Evolutionary conservation across 2,797 vertebrate species (phyloP).

Genomic region (Danio aesculapii): DNA sequence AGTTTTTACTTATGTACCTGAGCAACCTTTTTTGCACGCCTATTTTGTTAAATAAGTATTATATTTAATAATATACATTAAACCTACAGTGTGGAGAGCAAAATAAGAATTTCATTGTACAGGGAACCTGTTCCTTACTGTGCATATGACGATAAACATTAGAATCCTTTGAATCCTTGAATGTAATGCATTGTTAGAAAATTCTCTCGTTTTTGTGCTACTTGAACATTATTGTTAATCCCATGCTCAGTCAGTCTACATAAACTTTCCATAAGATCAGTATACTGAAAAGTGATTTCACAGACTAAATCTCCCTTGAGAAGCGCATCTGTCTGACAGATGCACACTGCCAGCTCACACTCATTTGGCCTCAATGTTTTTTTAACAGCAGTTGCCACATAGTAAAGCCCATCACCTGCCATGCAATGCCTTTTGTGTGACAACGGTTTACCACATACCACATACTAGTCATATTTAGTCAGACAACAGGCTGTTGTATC

Average conservation of each 20-base stretch:
- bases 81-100: too few relatives aligned
- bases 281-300: neutral
- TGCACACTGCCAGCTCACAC: constrained; percentile 19
- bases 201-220: neutral
- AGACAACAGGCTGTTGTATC: constrained; percentile 24
- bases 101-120: too few relatives aligned
- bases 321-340: constrained; percentile 21
- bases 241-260: neutral
- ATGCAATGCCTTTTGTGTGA: constrained; percentile 36
- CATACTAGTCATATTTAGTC: constrained; percentile 48
- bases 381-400: constrained; percentile 35
- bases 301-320: constrained; percentile 7
- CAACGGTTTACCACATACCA: constrained; percentile 40
- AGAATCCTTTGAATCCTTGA: too few relatives aligned
- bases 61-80: too few relatives aligned
- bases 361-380: constrained; percentile 44
- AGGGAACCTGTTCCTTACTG: too few relatives aligned
- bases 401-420: constrained; percentile 49
- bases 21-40: too few relatives aligned
- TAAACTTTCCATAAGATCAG: neutral
- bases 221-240: neutral
- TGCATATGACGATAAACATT: too few relatives aligned
- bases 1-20: too few relatives aligned
- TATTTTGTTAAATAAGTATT: too few relatives aligned
- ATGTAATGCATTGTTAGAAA: neutral